Evolutionary conservation across 2,797 vertebrate species (phyloP).

Genomic region (Xerus rutilus): DNA sequence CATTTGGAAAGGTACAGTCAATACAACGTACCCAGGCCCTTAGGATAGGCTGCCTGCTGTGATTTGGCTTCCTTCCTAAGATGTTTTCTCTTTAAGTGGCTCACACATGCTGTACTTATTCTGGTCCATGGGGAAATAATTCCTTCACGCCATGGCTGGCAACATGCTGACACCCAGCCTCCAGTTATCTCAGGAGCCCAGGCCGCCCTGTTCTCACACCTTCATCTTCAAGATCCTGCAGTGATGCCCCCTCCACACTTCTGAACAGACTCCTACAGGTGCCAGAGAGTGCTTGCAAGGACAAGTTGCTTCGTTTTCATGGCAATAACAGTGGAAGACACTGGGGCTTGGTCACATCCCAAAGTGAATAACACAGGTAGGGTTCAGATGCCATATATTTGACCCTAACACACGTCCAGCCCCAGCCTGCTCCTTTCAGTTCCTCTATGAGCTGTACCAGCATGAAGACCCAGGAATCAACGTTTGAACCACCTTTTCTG

Average conservation of each 20-base stretch:
- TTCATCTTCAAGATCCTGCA: not conserved
- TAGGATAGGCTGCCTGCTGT: not conserved
- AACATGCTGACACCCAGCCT: too few relatives aligned
- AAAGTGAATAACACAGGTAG: not conserved
- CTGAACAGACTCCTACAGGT: not conserved
- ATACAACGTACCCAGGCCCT: too few relatives aligned
- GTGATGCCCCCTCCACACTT: rapidly evolving
- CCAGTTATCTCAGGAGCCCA: not conserved
- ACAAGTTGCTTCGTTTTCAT: rapidly evolving
- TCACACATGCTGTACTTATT: not conserved
- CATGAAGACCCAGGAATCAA: not conserved
- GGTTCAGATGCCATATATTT: not conserved
- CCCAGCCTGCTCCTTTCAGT: rapidly evolving
- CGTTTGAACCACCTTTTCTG: not conserved
- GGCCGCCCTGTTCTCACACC: not conserved
- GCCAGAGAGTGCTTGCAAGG: not conserved
- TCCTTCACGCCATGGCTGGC: not conserved
- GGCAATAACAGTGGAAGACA: not conserved
- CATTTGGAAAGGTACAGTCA: not conserved
- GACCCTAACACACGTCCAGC: too few relatives aligned
- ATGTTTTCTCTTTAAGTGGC: not conserved
- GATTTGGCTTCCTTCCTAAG: not conserved
- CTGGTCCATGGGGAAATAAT: not conserved
- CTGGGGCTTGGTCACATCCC: not conserved
- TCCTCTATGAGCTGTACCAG: not conserved